Conservation (phyloP, 2,888 invertebrate species). For the Schizaphis graminum region DNA sequence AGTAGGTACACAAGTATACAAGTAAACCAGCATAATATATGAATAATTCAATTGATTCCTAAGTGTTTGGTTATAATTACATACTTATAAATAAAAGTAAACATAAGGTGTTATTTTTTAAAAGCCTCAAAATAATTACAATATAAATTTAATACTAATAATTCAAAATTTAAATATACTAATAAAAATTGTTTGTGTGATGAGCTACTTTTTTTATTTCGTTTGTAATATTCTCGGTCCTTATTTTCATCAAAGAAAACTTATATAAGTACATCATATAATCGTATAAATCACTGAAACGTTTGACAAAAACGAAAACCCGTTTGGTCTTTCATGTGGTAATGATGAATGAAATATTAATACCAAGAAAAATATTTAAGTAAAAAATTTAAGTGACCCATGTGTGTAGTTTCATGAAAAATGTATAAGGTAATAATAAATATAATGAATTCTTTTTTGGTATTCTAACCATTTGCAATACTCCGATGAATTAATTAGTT, state of each 20-base stretch:
- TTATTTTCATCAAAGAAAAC: constrained; percentile 13
- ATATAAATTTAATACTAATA: background rate
- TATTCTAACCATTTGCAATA: background rate
- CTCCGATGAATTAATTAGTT: constrained; percentile 33
- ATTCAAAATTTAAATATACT: background rate
- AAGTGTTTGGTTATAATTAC: background rate
- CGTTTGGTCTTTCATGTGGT: constrained; percentile 63
- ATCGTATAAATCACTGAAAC: constrained; percentile 34
- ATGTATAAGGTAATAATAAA: constrained; percentile 52
- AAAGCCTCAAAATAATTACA: background rate
- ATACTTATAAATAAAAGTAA: background rate
- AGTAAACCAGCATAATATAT: background rate
- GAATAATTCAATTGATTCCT: background rate
- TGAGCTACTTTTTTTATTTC: background rate
- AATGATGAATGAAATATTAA: constrained; percentile 46
- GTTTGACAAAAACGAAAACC: constrained; percentile 22
- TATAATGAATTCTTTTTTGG: constrained; percentile 36
- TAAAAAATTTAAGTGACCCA: constrained; percentile 36
- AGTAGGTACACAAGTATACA: background rate
- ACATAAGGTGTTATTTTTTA: background rate
- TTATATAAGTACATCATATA: background rate
- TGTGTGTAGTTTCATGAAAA: constrained; percentile 40
- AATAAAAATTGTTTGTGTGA: background rate
- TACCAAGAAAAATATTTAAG: background rate
- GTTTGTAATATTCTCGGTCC: background rate